A percentile compares a stretch with the other conserved stretches of the same genome.
Evolutionary conservation across 2,797 vertebrate species (phyloP).

Genomic region (Rhyacichthys aspro): DNA sequence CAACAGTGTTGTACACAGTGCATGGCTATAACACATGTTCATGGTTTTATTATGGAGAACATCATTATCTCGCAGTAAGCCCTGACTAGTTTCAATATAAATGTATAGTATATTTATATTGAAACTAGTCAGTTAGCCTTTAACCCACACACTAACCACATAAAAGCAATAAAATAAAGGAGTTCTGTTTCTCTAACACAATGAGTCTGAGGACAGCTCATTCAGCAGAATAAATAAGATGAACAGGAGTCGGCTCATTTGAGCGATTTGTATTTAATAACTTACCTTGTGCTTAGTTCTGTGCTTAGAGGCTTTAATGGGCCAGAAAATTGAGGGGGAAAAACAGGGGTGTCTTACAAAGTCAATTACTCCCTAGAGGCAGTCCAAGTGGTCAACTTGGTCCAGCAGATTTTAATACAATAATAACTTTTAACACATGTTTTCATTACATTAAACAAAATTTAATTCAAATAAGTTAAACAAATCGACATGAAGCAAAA

Average conservation of each 20-base stretch:
- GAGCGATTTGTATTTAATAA: slow-evolving; percentile 58
- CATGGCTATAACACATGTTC: no score
- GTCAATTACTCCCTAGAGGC: slow-evolving; percentile 62
- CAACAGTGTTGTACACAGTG: no score
- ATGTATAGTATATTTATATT: no score
- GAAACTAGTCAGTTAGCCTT: slow-evolving; percentile 30
- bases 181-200: slow-evolving; percentile 25
- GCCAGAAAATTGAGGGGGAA: slow-evolving; percentile 67
- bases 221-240: slow-evolving; percentile 22
- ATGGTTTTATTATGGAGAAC: no score
- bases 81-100: no score
- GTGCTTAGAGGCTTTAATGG: slow-evolving; percentile 60
- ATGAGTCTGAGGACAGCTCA: slow-evolving; percentile 1
- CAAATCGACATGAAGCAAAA: slow-evolving; percentile 44
- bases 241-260: slow-evolving; percentile 44
- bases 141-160: slow-evolving; percentile 10
- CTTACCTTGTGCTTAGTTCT: slow-evolving; percentile 52
- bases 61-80: no score
- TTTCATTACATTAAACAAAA: slow-evolving; percentile 27
- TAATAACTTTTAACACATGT: background rate
- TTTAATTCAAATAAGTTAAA: slow-evolving; percentile 74
- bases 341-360: slow-evolving; percentile 56
- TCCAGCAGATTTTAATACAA: slow-evolving; percentile 24
- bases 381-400: slow-evolving; percentile 41
- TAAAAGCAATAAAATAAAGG: slow-evolving; percentile 21